A percentile compares a stretch with the other conserved stretches of the same genome.
Evolutionary conservation across 2,113 vertebrate genomes (phyloP).

Genomic region (Apeltes quadracus): DNA sequence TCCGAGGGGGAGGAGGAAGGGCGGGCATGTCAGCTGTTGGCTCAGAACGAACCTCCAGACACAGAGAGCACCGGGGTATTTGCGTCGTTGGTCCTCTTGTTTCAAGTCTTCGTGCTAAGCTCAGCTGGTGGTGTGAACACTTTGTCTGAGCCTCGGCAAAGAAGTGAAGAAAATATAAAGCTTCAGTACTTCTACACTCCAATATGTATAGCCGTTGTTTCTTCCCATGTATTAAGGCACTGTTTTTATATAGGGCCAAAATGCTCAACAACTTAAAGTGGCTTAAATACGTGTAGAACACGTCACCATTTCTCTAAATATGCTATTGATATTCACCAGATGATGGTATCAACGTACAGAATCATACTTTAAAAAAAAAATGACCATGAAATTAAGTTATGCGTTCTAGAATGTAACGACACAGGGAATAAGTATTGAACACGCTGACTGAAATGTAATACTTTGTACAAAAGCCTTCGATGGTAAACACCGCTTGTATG

Average conservation of each 20-base stretch:
- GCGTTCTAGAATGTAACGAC: no score
- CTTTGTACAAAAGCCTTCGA: no score
- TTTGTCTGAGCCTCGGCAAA: neutral
- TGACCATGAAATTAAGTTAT: no score
- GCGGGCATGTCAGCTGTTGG: conserved; percentile 11
- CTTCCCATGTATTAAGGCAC: neutral
- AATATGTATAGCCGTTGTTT: neutral
- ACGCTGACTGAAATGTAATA: no score
- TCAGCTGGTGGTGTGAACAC: neutral
- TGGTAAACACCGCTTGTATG: no score
- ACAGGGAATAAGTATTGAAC: no score
- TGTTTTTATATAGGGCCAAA: neutral
- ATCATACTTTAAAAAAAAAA: no score
- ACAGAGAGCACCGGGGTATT: neutral
- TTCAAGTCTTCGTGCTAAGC: conserved; percentile 4
- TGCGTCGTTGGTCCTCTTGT: neutral
- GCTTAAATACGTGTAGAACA: no score
- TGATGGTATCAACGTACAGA: no score
- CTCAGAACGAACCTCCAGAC: neutral
- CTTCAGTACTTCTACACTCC: neutral
- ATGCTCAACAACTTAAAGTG: no score
- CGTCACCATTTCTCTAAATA: no score
- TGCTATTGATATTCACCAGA: no score
- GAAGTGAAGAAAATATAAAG: neutral
- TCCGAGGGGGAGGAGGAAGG: conserved; percentile 30